phyloP scores from a whole-genome alignment of 2,888 invertebrate species.

The Busseola fusca region DNA sequence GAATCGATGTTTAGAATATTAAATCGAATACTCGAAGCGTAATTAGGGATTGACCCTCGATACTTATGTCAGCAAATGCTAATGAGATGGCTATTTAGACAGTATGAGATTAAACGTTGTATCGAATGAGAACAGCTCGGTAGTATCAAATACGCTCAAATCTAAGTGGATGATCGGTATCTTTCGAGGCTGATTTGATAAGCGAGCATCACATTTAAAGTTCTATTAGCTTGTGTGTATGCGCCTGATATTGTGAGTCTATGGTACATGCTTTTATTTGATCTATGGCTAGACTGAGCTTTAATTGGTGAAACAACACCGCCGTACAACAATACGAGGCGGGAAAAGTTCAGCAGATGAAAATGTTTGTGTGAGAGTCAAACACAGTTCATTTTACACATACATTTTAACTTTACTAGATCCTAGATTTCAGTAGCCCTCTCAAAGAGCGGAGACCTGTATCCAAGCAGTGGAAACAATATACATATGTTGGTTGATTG shows the following conservation, averaged over 20 bases:
- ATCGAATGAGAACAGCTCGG: constrained; percentile 10
- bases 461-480: too few relatives aligned
- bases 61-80: constrained; percentile 17
- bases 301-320: constrained; percentile 39
- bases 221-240: constrained; percentile 26
- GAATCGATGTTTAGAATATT: constrained; percentile 21
- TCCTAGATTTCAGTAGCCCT: neutral
- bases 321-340: neutral
- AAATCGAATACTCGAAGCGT: constrained; percentile 12
- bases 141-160: constrained; percentile 13
- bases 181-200: constrained; percentile 46
- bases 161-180: constrained; percentile 45
- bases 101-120: constrained; percentile 8
- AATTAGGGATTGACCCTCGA: constrained; percentile 12
- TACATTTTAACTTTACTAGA: neutral
- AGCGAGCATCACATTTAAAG: constrained; percentile 30
- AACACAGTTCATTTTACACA: constrained; percentile 7
- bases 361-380: constrained; percentile 2
- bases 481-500: too few relatives aligned
- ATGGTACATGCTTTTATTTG: constrained; percentile 18
- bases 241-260: constrained; percentile 13
- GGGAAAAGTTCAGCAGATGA: neutral
- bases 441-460: too few relatives aligned
- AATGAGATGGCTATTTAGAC: constrained; percentile 30
- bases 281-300: constrained; percentile 19